Conservation (phyloP, 2,113 vertebrate genomes). For the Hemibagrus wyckioides region DNA sequence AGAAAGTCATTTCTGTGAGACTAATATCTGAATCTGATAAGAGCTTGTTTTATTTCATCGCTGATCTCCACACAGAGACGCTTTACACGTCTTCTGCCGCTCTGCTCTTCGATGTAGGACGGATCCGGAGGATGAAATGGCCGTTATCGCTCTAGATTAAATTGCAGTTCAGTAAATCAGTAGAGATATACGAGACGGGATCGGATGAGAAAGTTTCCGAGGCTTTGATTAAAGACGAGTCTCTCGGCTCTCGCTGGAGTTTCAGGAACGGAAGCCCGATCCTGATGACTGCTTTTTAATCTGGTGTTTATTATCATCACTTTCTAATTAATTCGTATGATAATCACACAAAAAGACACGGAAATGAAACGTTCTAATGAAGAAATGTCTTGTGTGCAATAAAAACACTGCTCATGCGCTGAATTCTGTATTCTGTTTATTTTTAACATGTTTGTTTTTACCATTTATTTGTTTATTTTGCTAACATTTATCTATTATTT, state of each 20-base stretch:
- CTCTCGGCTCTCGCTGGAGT: background rate
- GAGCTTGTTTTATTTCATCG: background rate
- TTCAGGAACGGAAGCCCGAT: background rate
- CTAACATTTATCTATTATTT: no score
- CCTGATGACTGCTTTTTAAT: background rate
- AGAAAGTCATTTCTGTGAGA: background rate
- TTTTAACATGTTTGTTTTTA: no score
- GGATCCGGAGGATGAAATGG: background rate
- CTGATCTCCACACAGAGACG: background rate
- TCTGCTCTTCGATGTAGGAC: background rate
- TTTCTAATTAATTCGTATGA: background rate
- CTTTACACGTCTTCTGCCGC: background rate
- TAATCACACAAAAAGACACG: background rate
- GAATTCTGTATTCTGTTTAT: background rate
- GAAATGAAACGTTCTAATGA: background rate
- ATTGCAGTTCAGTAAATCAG: slow-evolving; percentile 8
- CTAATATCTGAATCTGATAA: background rate
- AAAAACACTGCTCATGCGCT: background rate
- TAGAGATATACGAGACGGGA: background rate
- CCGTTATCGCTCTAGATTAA: background rate
- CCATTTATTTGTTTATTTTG: no score
- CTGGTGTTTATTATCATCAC: background rate
- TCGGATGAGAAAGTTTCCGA: background rate
- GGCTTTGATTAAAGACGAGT: slow-evolving; percentile 25
- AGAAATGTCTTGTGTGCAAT: background rate